Base-by-base conservation (phyloP, 2,888 invertebrate species). In the Orchesella flavescens region DNA sequence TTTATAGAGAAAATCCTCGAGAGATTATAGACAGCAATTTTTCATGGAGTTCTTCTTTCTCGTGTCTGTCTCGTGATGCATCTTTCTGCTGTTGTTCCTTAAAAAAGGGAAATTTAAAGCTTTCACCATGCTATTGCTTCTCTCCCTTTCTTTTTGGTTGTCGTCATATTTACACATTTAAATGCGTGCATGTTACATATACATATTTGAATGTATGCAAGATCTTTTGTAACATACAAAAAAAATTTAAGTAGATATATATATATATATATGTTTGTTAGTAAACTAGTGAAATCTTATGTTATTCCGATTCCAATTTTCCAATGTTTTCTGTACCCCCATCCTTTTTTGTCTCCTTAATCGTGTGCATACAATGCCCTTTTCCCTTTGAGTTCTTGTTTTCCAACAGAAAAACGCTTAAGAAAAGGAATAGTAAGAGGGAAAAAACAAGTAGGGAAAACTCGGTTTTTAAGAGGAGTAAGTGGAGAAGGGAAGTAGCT, bases 1-100 rank as follows among this genome's bases (percentile, higher is more conserved):
- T 85, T 84, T 86, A 83, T 86, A 84, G 84, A 79, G 86, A 79
- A 84, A 86, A 86, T 86, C 83, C 87, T 86, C 87, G 44, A 78
- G 86, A 86, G 87, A 87, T 87, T 86, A 86, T 85, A 85, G 74
- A 72, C 79, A 74, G 74, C 86, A 83, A 87, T 86, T 86, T 86
- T 87, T 86, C 84, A 86, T 80, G 83, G 81, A 81, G 73, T 69
- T 85, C 76, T 82, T 71, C 83, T 71, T 78, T 69, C 49, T 65
- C 72, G 46, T 78, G 19, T 63, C 78, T 59, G 68, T 83, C 74
- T 63, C 69, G 49, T 59, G 46, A 55, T 34, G 61, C 79, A 74
- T 53, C 68, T 55, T 24, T 69, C 24, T 66, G 13, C 44, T 59
- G 17, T 68, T 49, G 19, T 65, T 65, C 69, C 19, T 66, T 68